Percentiles rank a stretch among this genome's conserved stretches.
These are phyloP conservation scores for Bos javanicus DNA, from an alignment of 2,113 vertebrate species.

Conservation along the genomic window DNA sequence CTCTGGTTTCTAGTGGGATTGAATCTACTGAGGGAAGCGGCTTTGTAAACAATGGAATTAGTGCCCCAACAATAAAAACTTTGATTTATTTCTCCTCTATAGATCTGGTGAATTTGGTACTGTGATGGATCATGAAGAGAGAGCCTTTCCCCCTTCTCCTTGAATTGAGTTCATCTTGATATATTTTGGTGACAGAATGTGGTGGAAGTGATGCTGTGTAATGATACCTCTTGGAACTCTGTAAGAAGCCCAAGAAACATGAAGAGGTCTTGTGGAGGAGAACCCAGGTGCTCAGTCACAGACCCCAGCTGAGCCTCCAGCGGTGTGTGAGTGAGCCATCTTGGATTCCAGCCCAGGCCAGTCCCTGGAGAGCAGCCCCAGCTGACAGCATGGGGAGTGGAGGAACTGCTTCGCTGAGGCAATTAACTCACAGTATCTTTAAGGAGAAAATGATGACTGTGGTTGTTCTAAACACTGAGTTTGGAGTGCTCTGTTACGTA, in stretches of 20 bases:
- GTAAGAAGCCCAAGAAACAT: not conserved
- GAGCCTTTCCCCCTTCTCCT: not conserved
- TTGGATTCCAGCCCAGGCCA: not conserved
- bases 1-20: not conserved
- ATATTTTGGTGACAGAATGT: not conserved
- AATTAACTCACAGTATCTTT: not conserved
- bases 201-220: not conserved
- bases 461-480: not conserved
- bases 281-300: not conserved
- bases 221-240: not conserved
- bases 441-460: not conserved
- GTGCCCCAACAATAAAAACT: not conserved
- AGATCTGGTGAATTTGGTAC: not conserved
- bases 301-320: not conserved
- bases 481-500: not conserved
- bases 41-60: not conserved
- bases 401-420: not conserved
- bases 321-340: fast-evolving
- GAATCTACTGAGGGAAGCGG: not conserved
- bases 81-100: not conserved
- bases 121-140: not conserved
- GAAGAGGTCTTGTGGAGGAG: not conserved
- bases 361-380: not conserved
- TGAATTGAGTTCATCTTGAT: not conserved
- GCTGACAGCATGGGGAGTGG: not conserved